Evolutionary conservation across 2,113 vertebrate species (phyloP).

Genomic region (Dolichotis patagonum): DNA sequence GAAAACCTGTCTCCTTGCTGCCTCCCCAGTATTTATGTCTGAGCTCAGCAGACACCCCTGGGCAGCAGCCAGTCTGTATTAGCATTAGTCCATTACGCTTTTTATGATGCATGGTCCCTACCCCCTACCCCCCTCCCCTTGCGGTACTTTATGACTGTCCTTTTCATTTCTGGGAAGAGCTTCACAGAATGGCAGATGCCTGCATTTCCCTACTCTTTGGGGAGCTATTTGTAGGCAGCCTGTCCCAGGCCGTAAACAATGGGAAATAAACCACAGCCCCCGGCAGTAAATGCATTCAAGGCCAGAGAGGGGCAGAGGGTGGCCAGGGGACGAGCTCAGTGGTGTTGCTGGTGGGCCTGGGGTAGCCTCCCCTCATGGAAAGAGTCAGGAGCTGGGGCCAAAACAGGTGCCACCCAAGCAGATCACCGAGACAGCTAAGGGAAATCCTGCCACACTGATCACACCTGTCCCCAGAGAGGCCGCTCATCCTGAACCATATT

Average conservation of each 20-base stretch:
- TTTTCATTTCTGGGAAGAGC: conserved; percentile 78
- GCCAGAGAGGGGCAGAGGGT: neutral
- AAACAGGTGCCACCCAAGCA: neutral
- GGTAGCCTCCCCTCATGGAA: neutral
- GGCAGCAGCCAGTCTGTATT: conserved; percentile 75
- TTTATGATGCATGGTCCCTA: conserved; percentile 61
- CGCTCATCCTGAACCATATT: neutral
- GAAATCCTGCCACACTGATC: neutral
- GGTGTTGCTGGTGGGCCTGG: neutral
- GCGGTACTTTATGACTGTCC: conserved; percentile 72
- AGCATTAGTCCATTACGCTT: conserved; percentile 74
- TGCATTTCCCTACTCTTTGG: conserved; percentile 53
- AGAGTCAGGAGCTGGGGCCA: neutral
- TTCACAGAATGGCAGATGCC: conserved; percentile 75
- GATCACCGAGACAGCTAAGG: neutral
- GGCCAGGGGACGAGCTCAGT: neutral
- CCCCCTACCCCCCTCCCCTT: neutral
- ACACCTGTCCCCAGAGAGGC: neutral
- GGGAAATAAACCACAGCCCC: conserved; percentile 39
- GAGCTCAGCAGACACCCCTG: conserved; percentile 67
- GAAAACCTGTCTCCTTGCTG: conserved; percentile 69
- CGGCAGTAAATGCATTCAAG: neutral
- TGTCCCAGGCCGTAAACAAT: conserved; percentile 47
- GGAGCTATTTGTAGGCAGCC: conserved; percentile 77
- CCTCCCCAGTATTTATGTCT: conserved; percentile 72